Conservation (phyloP, 2,888 invertebrate species). For the Archips crataeganus region DNA sequence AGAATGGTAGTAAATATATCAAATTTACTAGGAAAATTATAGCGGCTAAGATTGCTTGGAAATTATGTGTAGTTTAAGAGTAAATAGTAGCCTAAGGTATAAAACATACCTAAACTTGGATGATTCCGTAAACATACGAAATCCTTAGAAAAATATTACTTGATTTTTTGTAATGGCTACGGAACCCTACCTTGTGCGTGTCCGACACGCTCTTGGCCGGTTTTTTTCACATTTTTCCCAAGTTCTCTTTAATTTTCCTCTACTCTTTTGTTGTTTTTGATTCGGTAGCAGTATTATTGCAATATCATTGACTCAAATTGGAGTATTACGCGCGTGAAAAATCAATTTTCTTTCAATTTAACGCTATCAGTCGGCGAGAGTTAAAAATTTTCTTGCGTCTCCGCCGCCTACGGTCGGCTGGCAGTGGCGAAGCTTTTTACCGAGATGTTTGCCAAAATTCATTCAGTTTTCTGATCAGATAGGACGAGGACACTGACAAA, state of each 20-base stretch:
- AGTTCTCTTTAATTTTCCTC: slow-evolving; percentile 19
- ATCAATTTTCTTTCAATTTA: slow-evolving; percentile 42
- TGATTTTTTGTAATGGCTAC: no score
- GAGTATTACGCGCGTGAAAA: slow-evolving; percentile 25
- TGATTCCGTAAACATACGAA: no score
- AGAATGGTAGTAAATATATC: no score
- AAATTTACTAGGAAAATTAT: no score
- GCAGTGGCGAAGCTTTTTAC: slow-evolving; percentile 10
- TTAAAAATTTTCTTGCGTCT: slow-evolving; percentile 29
- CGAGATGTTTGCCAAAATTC: slow-evolving; percentile 42
- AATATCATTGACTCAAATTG: slow-evolving; percentile 38
- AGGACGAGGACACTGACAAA: slow-evolving; percentile 73
- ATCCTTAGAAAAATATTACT: no score
- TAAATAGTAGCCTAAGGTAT: no score
- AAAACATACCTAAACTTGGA: no score
- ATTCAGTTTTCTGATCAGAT: slow-evolving; percentile 71
- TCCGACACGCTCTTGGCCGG: no score
- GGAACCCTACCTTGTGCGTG: no score
- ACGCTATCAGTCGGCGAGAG: slow-evolving; percentile 27
- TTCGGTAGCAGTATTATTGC: slow-evolving; percentile 31
- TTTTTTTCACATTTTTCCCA: slow-evolving; percentile 12
- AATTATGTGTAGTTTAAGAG: no score
- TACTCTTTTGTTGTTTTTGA: slow-evolving; percentile 16
- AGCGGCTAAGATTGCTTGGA: no score
- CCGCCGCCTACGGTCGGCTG: slow-evolving; percentile 3